A percentile compares a stretch with the other conserved stretches of the same genome.
Evolutionary conservation across 2,797 vertebrate species (phyloP).

Genomic region (Syngnathus rostellatus): DNA sequence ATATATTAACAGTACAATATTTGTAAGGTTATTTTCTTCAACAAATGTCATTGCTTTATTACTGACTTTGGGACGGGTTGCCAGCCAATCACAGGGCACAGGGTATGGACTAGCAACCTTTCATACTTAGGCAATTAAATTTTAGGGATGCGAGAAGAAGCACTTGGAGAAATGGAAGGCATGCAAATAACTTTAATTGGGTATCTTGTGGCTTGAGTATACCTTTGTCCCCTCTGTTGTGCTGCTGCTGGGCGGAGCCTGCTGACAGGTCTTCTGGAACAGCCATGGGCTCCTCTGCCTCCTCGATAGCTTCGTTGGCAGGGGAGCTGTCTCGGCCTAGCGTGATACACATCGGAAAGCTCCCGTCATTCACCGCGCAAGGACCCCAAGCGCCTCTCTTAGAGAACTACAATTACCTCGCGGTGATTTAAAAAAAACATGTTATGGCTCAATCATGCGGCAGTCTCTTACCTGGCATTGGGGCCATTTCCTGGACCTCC

Average conservation of each 20-base stretch:
- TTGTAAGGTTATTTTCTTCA: no score
- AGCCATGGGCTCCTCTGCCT: slow-evolving; percentile 92
- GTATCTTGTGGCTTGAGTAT: slow-evolving; percentile 56
- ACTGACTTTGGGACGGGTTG: no score
- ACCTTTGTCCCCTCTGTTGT: slow-evolving; percentile 80
- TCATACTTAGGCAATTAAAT: no score
- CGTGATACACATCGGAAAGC: slow-evolving; percentile 39
- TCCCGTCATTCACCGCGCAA: slow-evolving; percentile 39
- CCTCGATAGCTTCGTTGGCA: slow-evolving; percentile 81
- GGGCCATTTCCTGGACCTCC: slow-evolving; percentile 94
- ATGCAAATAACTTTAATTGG: no score
- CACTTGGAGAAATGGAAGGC: no score
- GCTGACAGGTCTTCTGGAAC: slow-evolving; percentile 96
- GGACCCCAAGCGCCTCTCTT: slow-evolving; percentile 31
- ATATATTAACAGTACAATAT: not conserved
- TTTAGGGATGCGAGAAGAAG: no score
- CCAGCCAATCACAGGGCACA: no score
- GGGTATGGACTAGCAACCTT: no score
- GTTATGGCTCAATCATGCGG: slow-evolving; percentile 46
- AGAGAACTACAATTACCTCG: slow-evolving; percentile 19
- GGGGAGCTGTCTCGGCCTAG: slow-evolving; percentile 86
- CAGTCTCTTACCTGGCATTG: slow-evolving; percentile 86
- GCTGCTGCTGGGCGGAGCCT: slow-evolving; percentile 79
- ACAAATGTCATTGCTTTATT: no score
- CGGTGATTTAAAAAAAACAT: slow-evolving; percentile 20